Evolutionary conservation across 2,113 vertebrate genomes (phyloP).

Genomic region (Felis chaus): DNA sequence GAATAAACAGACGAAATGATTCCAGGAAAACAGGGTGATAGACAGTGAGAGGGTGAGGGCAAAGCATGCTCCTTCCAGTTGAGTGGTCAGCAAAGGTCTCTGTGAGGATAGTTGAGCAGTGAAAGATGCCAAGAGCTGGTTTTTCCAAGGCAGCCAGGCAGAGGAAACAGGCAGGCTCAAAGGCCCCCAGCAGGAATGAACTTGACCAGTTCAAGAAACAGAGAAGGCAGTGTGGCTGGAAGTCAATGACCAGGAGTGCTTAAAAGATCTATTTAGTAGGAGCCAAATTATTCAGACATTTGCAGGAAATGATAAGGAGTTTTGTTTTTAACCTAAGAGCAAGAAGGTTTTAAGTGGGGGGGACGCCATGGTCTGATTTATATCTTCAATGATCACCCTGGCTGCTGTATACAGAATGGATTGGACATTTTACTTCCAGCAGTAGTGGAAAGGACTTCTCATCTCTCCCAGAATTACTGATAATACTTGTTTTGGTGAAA

Average conservation of each 20-base stretch:
- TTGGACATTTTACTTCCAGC: neutral
- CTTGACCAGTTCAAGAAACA: neutral
- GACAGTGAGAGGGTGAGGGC: neutral
- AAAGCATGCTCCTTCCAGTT: neutral
- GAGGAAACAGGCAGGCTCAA: neutral
- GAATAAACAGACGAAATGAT: neutral
- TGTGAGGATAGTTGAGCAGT: neutral
- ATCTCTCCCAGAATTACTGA: neutral
- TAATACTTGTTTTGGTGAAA: neutral
- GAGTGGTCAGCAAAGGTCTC: neutral
- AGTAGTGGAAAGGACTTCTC: neutral
- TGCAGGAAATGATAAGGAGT: neutral
- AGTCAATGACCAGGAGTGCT: neutral
- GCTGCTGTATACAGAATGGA: neutral
- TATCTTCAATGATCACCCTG: neutral
- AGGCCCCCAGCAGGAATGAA: neutral
- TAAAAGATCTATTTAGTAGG: neutral
- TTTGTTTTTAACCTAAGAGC: slow-evolving; percentile 16
- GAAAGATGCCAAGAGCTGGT: neutral
- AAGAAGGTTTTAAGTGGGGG: neutral
- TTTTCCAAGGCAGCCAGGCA: neutral
- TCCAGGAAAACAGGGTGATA: neutral
- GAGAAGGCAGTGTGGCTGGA: neutral
- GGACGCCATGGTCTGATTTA: neutral
- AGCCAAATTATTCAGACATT: neutral